These are phyloP conservation scores for Fabriciana adippe DNA, from an alignment of 2,888 invertebrate genomes.

Conservation along the genomic window DNA sequence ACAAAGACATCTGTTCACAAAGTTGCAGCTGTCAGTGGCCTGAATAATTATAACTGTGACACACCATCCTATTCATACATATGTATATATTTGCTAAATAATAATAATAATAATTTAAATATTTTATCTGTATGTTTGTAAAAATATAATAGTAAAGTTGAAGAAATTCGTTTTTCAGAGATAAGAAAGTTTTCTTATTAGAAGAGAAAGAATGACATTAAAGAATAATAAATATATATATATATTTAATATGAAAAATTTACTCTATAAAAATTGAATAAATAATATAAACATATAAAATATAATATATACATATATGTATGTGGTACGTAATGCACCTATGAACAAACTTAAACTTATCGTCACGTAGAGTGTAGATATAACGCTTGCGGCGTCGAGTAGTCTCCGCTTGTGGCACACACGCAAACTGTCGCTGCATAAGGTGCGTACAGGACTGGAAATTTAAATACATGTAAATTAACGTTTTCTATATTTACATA, in stretches of 20 bases:
- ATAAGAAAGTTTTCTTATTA: not conserved
- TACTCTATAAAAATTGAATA: no score
- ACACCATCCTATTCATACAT: constrained; percentile 1
- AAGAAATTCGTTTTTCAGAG: not conserved
- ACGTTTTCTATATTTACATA: constrained; percentile 8
- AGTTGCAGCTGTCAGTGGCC: constrained; percentile 33
- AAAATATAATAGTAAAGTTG: not conserved
- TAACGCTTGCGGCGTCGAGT: constrained; percentile 53
- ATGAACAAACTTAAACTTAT: not conserved
- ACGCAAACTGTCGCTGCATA: constrained; percentile 15
- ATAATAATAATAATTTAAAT: constrained; percentile 17
- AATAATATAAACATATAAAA: no score
- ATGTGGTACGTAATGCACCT: not conserved
- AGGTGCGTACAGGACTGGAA: constrained; percentile 14
- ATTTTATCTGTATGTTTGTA: not conserved
- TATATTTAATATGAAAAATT: no score
- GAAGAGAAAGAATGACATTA: no score
- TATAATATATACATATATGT: no score
- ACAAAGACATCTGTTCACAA: constrained; percentile 24
- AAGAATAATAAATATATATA: no score
- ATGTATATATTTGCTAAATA: constrained; percentile 9
- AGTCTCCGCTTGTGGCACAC: constrained; percentile 50
- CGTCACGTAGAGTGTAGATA: constrained; percentile 17
- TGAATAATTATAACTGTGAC: constrained; percentile 33
- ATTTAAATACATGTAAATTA: constrained; percentile 20